Evolutionary conservation across 1,140 invertebrate species (phyloP).

Genomic region (Psilanteris sp.): DNA sequence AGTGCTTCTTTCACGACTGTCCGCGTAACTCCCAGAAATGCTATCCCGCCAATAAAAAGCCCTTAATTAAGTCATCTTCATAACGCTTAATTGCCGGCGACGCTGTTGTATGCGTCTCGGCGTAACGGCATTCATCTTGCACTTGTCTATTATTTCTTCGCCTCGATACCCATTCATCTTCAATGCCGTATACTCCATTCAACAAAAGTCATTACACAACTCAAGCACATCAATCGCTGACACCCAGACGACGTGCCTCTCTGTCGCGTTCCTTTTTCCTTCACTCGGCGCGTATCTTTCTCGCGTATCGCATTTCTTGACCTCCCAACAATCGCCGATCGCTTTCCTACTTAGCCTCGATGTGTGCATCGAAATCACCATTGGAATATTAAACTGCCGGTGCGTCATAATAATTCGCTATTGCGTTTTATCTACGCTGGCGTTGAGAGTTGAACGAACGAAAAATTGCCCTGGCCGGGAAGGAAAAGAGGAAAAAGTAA

Average conservation of each 20-base stretch:
- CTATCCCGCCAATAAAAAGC: slow-evolving; percentile 9
- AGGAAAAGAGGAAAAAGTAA: neutral
- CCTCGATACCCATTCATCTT: slow-evolving; percentile 7
- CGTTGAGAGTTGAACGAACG: slow-evolving; percentile 28
- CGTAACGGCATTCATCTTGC: slow-evolving; percentile 17
- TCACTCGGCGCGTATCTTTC: slow-evolving; percentile 10
- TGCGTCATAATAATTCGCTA: slow-evolving; percentile 2
- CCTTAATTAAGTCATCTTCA: slow-evolving; percentile 23
- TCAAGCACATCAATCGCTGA: slow-evolving; percentile 49
- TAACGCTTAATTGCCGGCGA: slow-evolving; percentile 16
- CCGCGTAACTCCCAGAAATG: neutral
- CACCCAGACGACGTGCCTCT: slow-evolving; percentile 30
- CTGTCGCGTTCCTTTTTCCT: slow-evolving; percentile 27
- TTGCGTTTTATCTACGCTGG: slow-evolving; percentile 7
- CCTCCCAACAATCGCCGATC: slow-evolving; percentile 39
- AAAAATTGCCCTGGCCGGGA: neutral
- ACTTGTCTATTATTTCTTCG: slow-evolving; percentile 29
- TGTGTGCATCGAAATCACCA: slow-evolving; percentile 37
- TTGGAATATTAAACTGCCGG: slow-evolving; percentile 28
- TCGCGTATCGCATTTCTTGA: slow-evolving; percentile 46
- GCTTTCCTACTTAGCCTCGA: slow-evolving; percentile 10
- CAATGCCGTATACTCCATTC: slow-evolving; percentile 17
- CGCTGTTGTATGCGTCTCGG: neutral
- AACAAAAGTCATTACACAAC: slow-evolving; percentile 30
- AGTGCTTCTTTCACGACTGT: slow-evolving; percentile 13